Conservation (phyloP, 2,113 vertebrate species). For the Xiphophorus hellerii region DNA sequence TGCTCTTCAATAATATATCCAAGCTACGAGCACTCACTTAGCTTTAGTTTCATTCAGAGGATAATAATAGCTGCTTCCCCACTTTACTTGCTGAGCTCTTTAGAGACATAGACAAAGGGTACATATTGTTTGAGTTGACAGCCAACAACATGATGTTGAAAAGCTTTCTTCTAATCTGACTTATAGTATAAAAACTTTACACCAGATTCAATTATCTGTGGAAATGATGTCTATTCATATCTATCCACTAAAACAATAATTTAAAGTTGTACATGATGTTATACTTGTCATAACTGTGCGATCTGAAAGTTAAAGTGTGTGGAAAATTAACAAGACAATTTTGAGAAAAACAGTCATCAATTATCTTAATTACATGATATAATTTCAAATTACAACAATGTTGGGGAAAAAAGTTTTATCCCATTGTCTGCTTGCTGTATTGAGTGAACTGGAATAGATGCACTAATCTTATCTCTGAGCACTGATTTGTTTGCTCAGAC, state of each 20-base stretch:
- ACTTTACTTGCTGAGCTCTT: no score
- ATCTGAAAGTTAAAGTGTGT: neutral
- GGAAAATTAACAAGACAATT: neutral
- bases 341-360: neutral
- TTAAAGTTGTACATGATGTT: neutral
- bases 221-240: neutral
- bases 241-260: neutral
- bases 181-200: neutral
- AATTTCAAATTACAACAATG: neutral
- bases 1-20: neutral
- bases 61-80: no score
- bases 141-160: neutral
- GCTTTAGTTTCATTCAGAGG: no score
- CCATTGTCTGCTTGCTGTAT: neutral
- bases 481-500: conserved; percentile 26
- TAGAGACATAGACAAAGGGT: neutral
- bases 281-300: neutral
- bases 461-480: conserved; percentile 5
- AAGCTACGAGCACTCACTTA: neutral
- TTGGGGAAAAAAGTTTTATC: neutral
- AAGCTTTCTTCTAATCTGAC: neutral
- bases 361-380: neutral
- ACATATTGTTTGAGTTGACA: neutral
- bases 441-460: neutral
- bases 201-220: neutral